Evolutionary conservation across 2,888 invertebrate species (phyloP), one percentile per base, ranked within the genome.

Genomic region (Choristoneura rosaceana): DNA sequence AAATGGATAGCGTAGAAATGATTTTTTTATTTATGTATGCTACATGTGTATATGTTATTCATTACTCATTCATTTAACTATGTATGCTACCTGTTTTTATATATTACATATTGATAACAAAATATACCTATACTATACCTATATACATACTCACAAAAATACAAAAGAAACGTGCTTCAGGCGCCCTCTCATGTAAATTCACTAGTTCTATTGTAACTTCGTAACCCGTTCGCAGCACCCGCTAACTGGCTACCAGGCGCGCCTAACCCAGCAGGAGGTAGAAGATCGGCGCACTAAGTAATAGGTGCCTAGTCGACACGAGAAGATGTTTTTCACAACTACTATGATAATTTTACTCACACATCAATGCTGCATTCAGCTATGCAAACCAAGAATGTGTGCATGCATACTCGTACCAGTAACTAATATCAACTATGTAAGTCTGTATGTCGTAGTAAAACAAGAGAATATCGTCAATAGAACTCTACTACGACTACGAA

Each of bases 291-390:
- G 77, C 79, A 76, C 77, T 75, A 82, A 82, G 92, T 93, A 91
- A 89, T 90, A 92, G 91, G 91, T 90, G 84, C 81, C 85, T 92
- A 93, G 89, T 92, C 84, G 89, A 79, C 78, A 81, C 74, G 82
- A 92, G 91, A 92, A 91, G 92, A 84, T 85, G 80, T 79, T 75
- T 71, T 69, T 71, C 73, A 63, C 25, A 25, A 25, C 41, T 66
- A 55, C 68, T 5, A 64, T 60, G 10, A 41, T 34, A 15, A 52
- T 7, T 38, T 38, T 38, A 38, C 67, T 55, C 71, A 63, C 71
- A 71, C 71, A 71, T 52, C n/a, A 8, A 47, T 34, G 45, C 45
- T 60, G 17, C 12, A 33, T 7, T 25, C 25, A 34, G 17, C 43
- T 17, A 64, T 70, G 34, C 63, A 45, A 55, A 58, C 38, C 50